phyloP scores from a whole-genome alignment of 2,797 vertebrate species.

The Peromyscus eremicus region DNA sequence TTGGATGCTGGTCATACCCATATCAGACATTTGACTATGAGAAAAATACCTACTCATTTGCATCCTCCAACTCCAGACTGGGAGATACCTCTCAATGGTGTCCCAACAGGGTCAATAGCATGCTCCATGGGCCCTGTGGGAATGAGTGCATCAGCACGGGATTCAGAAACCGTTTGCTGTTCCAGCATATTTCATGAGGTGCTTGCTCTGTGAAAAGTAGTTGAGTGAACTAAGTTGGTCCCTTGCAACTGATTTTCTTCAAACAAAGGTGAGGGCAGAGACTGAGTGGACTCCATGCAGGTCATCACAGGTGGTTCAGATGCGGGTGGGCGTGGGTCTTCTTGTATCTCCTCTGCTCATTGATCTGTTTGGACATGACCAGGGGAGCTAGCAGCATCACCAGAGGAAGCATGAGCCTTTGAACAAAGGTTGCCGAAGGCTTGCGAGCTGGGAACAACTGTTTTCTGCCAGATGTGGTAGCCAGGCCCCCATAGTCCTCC shows the following conservation, averaged over 20 bases:
- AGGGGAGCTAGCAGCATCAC: neutral
- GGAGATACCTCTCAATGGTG: neutral
- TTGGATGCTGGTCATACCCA: neutral
- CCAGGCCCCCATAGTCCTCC: neutral
- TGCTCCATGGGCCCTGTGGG: neutral
- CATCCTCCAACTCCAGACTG: neutral
- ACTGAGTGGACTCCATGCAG: neutral
- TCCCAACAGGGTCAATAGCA: neutral
- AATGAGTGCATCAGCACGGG: too few relatives aligned
- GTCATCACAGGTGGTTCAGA: neutral
- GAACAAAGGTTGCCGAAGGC: neutral
- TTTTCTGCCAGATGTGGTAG: rapidly evolving
- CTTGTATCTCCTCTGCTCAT: neutral
- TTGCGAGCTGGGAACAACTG: neutral
- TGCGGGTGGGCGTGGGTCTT: neutral
- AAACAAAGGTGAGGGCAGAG: neutral
- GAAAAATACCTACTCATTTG: neutral
- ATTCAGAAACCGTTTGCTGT: neutral
- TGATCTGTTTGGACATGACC: neutral
- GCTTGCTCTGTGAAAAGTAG: neutral
- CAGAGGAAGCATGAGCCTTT: neutral
- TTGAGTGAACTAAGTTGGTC: too few relatives aligned
- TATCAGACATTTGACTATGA: neutral
- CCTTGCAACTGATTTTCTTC: neutral
- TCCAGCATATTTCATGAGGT: neutral